A percentile compares a stretch with the other conserved stretches of the same genome.
These are phyloP conservation scores for Gyps fulvus DNA, from an alignment of 2,113 vertebrate species.

Conservation along the genomic window DNA sequence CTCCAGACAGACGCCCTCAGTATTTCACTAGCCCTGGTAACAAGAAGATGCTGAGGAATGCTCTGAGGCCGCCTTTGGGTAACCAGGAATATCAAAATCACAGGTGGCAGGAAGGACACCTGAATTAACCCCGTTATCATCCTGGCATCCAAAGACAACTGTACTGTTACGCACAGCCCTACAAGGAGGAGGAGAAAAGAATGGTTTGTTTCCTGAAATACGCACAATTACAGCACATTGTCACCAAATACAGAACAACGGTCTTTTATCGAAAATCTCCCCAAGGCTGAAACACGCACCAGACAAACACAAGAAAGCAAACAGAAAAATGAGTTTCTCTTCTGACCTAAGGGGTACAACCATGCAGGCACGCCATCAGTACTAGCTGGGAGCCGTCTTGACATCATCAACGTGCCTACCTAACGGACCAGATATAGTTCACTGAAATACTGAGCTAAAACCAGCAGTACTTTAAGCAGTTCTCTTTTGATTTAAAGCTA, in stretches of 20 bases:
- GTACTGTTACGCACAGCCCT: rapidly evolving
- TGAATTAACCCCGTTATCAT: background rate
- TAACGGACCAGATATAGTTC: background rate
- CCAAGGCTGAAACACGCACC: background rate
- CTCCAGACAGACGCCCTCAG: background rate
- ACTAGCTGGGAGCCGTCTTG: background rate
- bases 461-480: background rate
- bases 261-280: background rate
- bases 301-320: background rate
- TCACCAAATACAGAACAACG: background rate
- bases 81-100: background rate
- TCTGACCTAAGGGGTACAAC: background rate
- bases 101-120: background rate
- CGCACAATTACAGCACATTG: rapidly evolving
- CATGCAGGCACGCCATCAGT: rapidly evolving
- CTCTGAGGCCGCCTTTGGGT: background rate
- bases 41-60: background rate
- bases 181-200: background rate
- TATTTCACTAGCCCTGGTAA: background rate
- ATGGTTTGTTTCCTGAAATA: background rate
- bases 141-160: background rate
- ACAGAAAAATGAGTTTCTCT: background rate
- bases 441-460: background rate
- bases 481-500: background rate
- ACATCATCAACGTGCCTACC: background rate